Percentiles rank a stretch among this genome's conserved stretches.
phyloP scores from a whole-genome alignment of 1,140 invertebrate genomes.

The Psilanteris sp. region DNA sequence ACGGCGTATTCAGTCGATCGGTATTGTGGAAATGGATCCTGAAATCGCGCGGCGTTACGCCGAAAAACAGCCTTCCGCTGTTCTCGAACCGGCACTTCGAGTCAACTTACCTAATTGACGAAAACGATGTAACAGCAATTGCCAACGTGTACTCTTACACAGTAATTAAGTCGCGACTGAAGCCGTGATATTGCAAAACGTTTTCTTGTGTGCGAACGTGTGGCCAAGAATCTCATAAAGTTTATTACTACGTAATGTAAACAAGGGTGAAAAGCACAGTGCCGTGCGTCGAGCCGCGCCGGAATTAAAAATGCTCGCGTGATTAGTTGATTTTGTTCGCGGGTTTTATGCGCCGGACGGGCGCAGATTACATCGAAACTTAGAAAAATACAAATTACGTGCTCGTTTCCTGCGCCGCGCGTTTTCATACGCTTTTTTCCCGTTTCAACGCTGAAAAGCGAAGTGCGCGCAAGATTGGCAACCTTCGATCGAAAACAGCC shows the following conservation, averaged over 20 bases:
- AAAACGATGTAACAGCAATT: constrained; percentile 22
- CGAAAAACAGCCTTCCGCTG: no score
- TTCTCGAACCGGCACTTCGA: no score
- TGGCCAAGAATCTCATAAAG: constrained; percentile 45
- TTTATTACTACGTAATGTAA: constrained; percentile 57
- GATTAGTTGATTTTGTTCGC: constrained; percentile 37
- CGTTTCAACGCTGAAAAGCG: no score
- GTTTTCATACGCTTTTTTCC: no score
- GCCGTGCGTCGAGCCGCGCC: constrained; percentile 3
- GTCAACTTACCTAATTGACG: no score
- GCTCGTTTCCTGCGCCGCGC: no score
- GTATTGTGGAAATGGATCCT: no score
- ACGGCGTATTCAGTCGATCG: no score
- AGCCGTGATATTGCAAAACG: constrained; percentile 37
- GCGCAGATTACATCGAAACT: constrained; percentile 16
- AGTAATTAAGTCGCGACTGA: constrained; percentile 34
- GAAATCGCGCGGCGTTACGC: no score
- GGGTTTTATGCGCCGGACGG: constrained; percentile 9
- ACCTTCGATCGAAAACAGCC: no score
- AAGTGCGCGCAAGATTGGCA: no score
- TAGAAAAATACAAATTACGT: constrained; percentile 3
- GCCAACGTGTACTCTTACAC: not conserved
- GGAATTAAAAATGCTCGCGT: constrained; percentile 29
- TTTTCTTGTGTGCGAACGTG: constrained; percentile 27
- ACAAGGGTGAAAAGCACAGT: constrained; percentile 27